A percentile compares a stretch with the other conserved stretches of the same genome.
Conservation (phyloP, 2,113 vertebrate species). For the Arenaria interpres region DNA sequence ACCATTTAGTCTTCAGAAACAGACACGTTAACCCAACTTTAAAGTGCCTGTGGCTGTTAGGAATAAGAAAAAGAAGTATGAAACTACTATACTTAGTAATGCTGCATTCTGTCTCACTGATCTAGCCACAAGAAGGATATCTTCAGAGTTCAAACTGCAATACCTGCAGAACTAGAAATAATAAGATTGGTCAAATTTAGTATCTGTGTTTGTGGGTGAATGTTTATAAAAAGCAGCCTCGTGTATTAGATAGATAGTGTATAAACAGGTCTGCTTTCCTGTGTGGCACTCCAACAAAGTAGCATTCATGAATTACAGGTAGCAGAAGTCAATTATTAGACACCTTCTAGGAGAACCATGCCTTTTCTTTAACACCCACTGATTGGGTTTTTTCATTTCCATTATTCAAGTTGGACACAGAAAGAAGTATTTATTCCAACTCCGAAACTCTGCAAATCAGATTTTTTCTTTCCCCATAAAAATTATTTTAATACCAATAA, state of each 20-base stretch:
- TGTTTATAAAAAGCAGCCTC: background rate
- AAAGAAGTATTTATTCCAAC: background rate
- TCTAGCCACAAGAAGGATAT: background rate
- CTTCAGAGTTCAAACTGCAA: background rate
- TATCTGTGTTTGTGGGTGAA: background rate
- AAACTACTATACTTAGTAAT: background rate
- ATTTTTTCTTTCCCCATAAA: background rate
- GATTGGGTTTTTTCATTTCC: background rate
- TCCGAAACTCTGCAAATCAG: background rate
- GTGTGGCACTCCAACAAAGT: background rate
- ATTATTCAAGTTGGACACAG: background rate
- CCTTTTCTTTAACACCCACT: background rate
- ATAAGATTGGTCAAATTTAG: background rate
- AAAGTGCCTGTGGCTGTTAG: background rate
- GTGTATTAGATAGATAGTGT: background rate
- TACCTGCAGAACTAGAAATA: background rate
- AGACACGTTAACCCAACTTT: background rate
- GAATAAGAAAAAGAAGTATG: background rate
- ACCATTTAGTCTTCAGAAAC: background rate
- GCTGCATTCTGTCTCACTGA: background rate
- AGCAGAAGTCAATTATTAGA: background rate
- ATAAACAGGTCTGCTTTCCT: background rate
- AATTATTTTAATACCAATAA: background rate
- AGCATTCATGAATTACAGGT: background rate
- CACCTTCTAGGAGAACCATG: background rate